Evolutionary conservation across 1,140 invertebrate species (phyloP).

Genomic region (Planococcus citri): DNA sequence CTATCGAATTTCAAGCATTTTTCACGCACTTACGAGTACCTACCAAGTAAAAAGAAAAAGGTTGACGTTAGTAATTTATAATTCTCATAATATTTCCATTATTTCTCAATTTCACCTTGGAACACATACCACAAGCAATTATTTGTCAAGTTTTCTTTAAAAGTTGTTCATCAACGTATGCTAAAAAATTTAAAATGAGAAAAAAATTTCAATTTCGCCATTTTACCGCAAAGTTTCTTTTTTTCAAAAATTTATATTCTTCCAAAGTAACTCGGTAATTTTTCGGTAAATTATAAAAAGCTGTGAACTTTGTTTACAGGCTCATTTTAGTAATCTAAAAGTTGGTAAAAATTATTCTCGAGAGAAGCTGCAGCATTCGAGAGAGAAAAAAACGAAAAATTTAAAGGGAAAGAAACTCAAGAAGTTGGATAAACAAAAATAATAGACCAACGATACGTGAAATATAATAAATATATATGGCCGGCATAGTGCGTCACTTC

Average conservation of each 20-base stretch:
- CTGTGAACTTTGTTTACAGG: constrained; percentile 1
- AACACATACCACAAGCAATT: not conserved
- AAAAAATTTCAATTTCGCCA: not conserved
- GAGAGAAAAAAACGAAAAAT: not conserved
- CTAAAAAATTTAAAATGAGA: not conserved
- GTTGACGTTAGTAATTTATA: not conserved
- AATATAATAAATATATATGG: not conserved
- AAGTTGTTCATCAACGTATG: not conserved
- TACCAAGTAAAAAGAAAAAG: not conserved
- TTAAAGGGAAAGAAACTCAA: not conserved
- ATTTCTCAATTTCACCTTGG: not conserved
- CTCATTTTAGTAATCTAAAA: not conserved
- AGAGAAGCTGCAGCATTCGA: not conserved
- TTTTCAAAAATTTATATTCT: not conserved
- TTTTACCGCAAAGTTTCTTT: not conserved
- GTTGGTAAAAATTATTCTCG: not conserved
- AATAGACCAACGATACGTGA: not conserved
- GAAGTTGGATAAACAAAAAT: not conserved
- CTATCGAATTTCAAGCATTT: no score
- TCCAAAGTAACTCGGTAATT: not conserved
- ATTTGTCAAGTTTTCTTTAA: not conserved
- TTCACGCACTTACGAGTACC: not conserved
- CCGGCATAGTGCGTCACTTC: not conserved
- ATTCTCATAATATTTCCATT: not conserved
- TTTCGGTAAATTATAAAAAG: not conserved